Evolutionary conservation across 2,113 vertebrate species (phyloP).

Genomic region (Tupaia tana): DNA sequence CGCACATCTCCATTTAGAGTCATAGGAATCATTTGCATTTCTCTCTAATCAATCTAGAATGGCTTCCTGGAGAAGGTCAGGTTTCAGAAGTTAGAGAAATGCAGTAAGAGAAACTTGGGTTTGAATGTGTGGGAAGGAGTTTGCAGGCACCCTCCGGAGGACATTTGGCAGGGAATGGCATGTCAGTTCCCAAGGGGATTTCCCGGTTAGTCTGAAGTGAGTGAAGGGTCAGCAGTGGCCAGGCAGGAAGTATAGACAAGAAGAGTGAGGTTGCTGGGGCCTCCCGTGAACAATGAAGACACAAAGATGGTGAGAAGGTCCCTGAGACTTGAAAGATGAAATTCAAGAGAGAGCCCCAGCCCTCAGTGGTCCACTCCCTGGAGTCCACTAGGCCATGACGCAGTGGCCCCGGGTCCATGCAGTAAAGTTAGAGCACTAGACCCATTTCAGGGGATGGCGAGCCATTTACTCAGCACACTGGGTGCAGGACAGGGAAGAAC

Average conservation of each 20-base stretch:
- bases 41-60: slow-evolving; percentile 56
- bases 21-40: slow-evolving; percentile 44
- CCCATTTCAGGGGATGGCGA: background rate
- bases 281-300: background rate
- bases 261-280: background rate
- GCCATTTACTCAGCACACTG: background rate
- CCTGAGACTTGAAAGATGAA: background rate
- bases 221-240: slow-evolving; percentile 5
- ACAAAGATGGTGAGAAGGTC: background rate
- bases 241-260: background rate
- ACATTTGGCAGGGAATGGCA: slow-evolving; percentile 18
- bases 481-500: background rate
- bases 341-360: background rate
- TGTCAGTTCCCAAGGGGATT: slow-evolving; percentile 35
- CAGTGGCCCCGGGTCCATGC: background rate
- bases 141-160: background rate
- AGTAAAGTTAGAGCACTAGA: too few species aligned
- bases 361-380: background rate
- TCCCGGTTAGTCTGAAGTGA: background rate
- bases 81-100: slow-evolving; percentile 54
- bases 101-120: slow-evolving; percentile 60
- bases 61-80: slow-evolving; percentile 64
- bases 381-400: background rate
- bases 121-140: background rate
- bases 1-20: background rate